Evolutionary conservation across 1,140 invertebrate species (phyloP).

Genomic region (Spodoptera litura): DNA sequence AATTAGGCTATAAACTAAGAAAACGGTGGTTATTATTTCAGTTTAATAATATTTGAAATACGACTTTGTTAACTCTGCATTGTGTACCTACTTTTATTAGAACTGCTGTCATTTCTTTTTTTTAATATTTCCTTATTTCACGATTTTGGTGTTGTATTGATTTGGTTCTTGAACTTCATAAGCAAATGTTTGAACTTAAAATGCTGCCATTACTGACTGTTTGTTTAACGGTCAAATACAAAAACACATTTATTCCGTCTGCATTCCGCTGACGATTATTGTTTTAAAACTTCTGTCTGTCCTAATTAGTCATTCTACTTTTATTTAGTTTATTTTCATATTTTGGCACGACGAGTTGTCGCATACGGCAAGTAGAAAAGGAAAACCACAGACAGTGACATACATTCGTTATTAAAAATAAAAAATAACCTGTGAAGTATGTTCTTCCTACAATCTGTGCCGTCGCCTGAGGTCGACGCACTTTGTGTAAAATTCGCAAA

Average conservation of each 20-base stretch:
- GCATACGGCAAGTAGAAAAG: conserved; percentile 24
- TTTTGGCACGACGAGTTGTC: conserved; percentile 15
- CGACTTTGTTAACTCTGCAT: not conserved
- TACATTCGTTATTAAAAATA: conserved; percentile 37
- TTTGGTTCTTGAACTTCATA: not conserved
- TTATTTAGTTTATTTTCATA: not conserved
- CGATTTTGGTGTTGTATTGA: not conserved
- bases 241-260: not conserved
- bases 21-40: not conserved
- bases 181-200: conserved; percentile 9
- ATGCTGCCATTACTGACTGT: conserved; percentile 3
- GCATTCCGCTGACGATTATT: conserved; percentile 1
- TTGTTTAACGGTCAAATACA: conserved; percentile 6
- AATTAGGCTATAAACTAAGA: not conserved
- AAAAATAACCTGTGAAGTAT: not conserved
- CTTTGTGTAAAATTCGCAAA: conserved; percentile 33
- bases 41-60: conserved; percentile 4
- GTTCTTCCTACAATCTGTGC: conserved; percentile 13
- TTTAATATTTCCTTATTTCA: too few species aligned
- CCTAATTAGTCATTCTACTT: not conserved
- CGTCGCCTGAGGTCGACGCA: conserved; percentile 49
- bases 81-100: not conserved
- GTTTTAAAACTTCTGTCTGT: not conserved
- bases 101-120: not conserved
- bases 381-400: conserved; percentile 17